Evolutionary conservation across 2,797 vertebrate species (phyloP), one percentile per base, ranked within the genome.

Genomic region (Nyctalus aviator): DNA sequence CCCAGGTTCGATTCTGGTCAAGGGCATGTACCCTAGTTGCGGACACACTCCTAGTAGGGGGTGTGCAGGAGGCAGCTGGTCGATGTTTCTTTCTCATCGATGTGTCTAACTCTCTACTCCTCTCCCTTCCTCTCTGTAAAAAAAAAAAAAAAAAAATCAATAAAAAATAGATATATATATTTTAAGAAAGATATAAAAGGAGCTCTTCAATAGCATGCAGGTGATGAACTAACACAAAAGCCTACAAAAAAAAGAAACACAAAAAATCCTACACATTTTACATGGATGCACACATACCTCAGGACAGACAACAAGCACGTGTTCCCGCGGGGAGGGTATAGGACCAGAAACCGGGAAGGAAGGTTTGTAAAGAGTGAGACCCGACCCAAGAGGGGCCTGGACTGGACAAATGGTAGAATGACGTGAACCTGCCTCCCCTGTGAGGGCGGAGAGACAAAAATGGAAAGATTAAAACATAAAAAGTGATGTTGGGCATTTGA

Each of bases 311-410:
- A 27, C n/a, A 1, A 17, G 10, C 78, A 30, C 5, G 46, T 0
- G 8, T 35, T 8, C 48, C 37, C 48, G 0, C 2, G 1, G 18
- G 21, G 48, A 15, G 27, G 55, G 8, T 2, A 0, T 0, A 7
- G 11, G 25, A 6, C 6, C n/a, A 12, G 30, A 27, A 25, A 20
- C 23, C 1, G 1, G 64, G 13, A 9, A 71, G 6, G 41, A 44
- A 37, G 23, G 6, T 17, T 14, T 77, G 59, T 21, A 11, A 83
- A 10, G 7, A 7, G 72, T 7, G 21, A 84, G 79, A 32, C 44
- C n/a, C 2, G 21, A 32, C 44, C n/a, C 3, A 17, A 92, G 12
- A 76, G 30, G 48, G 18, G 6, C 25, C 37, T 73, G 5, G 69
- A 44, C 44, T 21, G 30, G 53, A 78, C 75, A 55, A 25, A 48